These are phyloP conservation scores for Thalassoma bifasciatum DNA, from an alignment of 2,113 vertebrate species.

Conservation along the genomic window DNA sequence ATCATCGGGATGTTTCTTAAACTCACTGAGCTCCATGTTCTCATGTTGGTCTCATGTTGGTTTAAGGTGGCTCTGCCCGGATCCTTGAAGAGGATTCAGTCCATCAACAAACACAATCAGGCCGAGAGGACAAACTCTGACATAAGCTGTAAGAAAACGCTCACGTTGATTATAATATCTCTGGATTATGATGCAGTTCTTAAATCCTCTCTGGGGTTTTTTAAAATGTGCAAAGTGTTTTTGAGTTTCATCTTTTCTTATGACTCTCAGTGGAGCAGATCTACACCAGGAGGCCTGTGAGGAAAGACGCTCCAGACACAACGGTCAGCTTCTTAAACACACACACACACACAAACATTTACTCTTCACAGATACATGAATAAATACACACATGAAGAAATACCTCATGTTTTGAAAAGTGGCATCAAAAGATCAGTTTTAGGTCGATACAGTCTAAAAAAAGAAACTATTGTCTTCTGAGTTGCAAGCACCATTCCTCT, in stretches of 20 bases:
- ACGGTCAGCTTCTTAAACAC: slow-evolving; percentile 60
- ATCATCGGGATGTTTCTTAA: not conserved
- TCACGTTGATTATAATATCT: too few relatives aligned
- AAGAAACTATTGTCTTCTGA: too few relatives aligned
- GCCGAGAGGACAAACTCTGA: slow-evolving; percentile 84
- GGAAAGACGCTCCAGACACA: slow-evolving; percentile 51
- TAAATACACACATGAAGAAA: too few relatives aligned
- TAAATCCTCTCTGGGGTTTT: too few relatives aligned
- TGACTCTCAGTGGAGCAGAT: slow-evolving; percentile 79
- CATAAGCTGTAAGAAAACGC: slow-evolving; percentile 80
- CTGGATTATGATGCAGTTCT: not conserved
- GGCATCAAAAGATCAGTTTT: too few relatives aligned
- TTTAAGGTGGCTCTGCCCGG: slow-evolving; percentile 74
- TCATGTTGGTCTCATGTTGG: not conserved
- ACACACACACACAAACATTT: not conserved
- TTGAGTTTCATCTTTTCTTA: not conserved
- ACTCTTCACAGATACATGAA: not conserved
- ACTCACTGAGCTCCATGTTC: not conserved
- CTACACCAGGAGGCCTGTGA: slow-evolving; percentile 69
- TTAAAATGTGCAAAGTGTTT: not conserved
- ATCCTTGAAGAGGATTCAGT: slow-evolving; percentile 87
- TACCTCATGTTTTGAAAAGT: too few relatives aligned
- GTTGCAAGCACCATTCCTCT: too few relatives aligned
- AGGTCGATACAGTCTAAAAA: too few relatives aligned
- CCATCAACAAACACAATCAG: slow-evolving; percentile 86